Evolutionary conservation across 2,113 vertebrate genomes (phyloP), one percentile per base, ranked within the genome.

Genomic region (Lycaon pictus): DNA sequence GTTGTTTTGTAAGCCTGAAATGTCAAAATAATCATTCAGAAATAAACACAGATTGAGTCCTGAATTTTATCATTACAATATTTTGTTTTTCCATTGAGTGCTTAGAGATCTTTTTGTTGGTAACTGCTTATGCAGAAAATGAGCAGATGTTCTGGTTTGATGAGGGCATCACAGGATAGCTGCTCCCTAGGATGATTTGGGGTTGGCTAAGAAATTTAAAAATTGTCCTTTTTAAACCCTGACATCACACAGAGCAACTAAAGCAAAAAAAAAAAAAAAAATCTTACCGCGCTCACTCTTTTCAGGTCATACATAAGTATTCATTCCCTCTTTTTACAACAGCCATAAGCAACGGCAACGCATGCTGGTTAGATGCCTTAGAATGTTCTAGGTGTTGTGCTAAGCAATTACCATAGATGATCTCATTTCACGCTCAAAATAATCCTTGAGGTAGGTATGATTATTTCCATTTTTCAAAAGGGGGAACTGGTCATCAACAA

Each of bases 351-450:
- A 67, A 62, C 8, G 82, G 23, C n/a, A 67, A 23, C 0, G 25
- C 8, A 1, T 16, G n/a, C 7, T 17, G 11, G 9, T 55, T 55
- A 32, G 29, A 55, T 58, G 4, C 74, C 55, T 87, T 65, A 93
- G 32, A 55, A 56, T 43, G 58, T 89, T 53, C 58, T 55, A 35
- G 55, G 22, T 11, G n/a, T 23, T 56, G 12, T 77, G 72, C 43
- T 89, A 76, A 81, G 32, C 12, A 86, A 69, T 55, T 37, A 35
- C 15, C 29, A 29, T 15, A 37, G 7, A 22, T 13, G 43, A 58
- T 65, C 71, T 97, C 88, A 37, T 23, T 90, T 90, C 67, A 62
- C 25, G 72, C 53, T 94, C 62, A 43, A 74, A 93, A 58, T 88
- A 76, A 79, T 7, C 22, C 62, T 1, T 9, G 19, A 60, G 37